A percentile compares a stretch with the other conserved stretches of the same genome.
Evolutionary conservation across 2,888 invertebrate species (phyloP).

Genomic region (Archips xylosteana): DNA sequence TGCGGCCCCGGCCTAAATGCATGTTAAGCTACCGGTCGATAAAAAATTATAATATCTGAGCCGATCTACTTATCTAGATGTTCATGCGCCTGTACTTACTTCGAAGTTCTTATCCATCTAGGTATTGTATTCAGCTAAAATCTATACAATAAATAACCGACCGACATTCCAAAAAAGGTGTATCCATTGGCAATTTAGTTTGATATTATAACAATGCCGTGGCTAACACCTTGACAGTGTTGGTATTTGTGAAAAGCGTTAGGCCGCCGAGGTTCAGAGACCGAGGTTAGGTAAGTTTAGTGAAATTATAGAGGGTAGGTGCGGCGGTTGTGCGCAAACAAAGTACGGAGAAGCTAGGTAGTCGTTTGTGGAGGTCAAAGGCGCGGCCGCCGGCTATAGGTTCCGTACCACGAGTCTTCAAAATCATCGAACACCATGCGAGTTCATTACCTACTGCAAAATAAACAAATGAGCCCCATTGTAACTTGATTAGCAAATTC

Average conservation of each 20-base stretch:
- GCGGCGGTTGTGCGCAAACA: conserved; percentile 61
- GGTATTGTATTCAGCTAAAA: not conserved
- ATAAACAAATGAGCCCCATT: conserved; percentile 10
- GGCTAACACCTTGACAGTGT: conserved; percentile 4
- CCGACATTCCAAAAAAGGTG: not conserved
- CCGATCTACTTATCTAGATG: no score
- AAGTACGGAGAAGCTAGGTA: conserved; percentile 59
- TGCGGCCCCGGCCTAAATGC: no score
- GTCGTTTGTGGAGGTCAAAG: conserved; percentile 65
- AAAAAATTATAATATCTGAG: no score
- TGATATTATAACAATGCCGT: conserved; percentile 12
- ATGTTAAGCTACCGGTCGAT: no score
- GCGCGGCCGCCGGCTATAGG: conserved; percentile 46
- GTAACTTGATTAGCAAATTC: conserved; percentile 16
- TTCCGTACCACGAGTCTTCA: conserved; percentile 34
- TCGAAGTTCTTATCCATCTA: no score
- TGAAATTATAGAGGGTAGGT: conserved; percentile 60
- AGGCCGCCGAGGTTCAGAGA: conserved; percentile 40
- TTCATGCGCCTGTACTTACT: no score
- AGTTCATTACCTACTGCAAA: conserved; percentile 14
- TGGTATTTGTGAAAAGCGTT: conserved; percentile 41
- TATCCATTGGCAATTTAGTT: not conserved
- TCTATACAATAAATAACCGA: not conserved
- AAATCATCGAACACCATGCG: conserved; percentile 11
- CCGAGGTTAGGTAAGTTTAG: conserved; percentile 43